These are phyloP conservation scores for Sphenopsis melanotis DNA, from an alignment of 2,797 vertebrate species.

Conservation along the genomic window DNA sequence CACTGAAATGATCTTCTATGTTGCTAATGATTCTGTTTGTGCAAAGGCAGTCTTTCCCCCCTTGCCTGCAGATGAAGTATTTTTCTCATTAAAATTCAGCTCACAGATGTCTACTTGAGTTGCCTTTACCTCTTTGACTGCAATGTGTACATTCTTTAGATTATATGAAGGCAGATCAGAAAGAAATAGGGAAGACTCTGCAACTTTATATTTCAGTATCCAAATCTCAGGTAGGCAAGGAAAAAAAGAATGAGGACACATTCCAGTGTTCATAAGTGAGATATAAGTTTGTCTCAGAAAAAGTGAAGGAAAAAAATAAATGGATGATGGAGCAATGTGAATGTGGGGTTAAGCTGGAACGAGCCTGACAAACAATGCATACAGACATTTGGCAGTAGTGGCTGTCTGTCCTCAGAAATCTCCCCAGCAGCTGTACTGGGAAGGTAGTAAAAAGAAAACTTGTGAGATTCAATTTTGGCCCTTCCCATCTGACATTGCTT, in stretches of 20 bases:
- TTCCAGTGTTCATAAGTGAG: background rate
- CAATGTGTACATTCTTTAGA: background rate
- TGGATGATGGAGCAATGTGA: background rate
- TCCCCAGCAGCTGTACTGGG: background rate
- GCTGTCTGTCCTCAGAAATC: background rate
- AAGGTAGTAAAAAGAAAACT: background rate
- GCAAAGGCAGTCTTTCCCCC: background rate
- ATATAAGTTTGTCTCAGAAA: background rate
- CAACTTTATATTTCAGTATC: background rate
- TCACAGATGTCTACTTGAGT: background rate
- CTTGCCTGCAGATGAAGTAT: background rate
- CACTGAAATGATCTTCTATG: background rate
- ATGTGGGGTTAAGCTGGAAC: background rate
- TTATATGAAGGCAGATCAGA: background rate
- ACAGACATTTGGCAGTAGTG: background rate
- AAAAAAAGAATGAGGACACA: background rate
- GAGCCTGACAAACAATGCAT: background rate
- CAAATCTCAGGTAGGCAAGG: background rate
- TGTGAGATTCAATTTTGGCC: background rate
- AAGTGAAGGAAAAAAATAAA: background rate
- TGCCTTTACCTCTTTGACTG: background rate
- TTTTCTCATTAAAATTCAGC: slow-evolving; percentile 25
- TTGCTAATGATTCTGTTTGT: slow-evolving; percentile 20
- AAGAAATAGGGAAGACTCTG: background rate
- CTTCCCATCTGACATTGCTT: background rate